phyloP scores from a whole-genome alignment of 1,140 invertebrate genomes.

The Calliphora vicina region DNA sequence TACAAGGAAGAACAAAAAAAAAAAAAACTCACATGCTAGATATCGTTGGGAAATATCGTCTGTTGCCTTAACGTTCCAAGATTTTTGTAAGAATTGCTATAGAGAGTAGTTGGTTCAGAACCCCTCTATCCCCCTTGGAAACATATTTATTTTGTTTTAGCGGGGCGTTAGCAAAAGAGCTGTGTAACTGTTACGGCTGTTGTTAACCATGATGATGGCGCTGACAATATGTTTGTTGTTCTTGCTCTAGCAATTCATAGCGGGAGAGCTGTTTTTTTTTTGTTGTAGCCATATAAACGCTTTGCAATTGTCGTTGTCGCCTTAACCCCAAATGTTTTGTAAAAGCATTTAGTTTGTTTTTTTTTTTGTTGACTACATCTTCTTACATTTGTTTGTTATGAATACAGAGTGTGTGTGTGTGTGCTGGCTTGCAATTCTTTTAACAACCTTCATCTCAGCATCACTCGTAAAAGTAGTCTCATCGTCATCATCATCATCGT shows the following conservation, averaged over 20 bases:
- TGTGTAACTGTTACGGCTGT: background rate
- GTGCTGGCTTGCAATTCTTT: background rate
- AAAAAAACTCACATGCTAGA: slow-evolving; percentile 36
- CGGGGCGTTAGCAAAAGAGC: background rate
- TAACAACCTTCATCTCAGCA: slow-evolving; percentile 1
- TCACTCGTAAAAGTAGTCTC: background rate
- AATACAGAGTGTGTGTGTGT: background rate
- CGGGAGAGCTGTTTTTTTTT: slow-evolving; percentile 11
- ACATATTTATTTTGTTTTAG: background rate
- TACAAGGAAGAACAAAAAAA: slow-evolving; percentile 46
- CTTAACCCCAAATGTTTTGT: slow-evolving; percentile 33
- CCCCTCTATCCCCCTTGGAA: background rate
- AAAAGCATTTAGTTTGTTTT: slow-evolving; percentile 19
- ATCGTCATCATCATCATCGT: background rate
- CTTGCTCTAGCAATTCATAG: slow-evolving; percentile 10
- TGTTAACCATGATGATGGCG: slow-evolving; percentile 19
- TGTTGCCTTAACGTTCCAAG: background rate
- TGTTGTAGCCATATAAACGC: background rate
- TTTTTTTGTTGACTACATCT: too few relatives aligned
- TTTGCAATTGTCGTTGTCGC: slow-evolving; percentile 8
- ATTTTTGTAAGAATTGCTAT: too few relatives aligned
- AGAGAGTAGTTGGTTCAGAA: too few relatives aligned
- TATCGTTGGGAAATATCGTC: too few relatives aligned
- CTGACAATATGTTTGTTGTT: slow-evolving; percentile 24
- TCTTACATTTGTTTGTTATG: background rate